Base-by-base conservation (phyloP, 2,113 vertebrate genomes). In the Chloroceryle aenea region DNA sequence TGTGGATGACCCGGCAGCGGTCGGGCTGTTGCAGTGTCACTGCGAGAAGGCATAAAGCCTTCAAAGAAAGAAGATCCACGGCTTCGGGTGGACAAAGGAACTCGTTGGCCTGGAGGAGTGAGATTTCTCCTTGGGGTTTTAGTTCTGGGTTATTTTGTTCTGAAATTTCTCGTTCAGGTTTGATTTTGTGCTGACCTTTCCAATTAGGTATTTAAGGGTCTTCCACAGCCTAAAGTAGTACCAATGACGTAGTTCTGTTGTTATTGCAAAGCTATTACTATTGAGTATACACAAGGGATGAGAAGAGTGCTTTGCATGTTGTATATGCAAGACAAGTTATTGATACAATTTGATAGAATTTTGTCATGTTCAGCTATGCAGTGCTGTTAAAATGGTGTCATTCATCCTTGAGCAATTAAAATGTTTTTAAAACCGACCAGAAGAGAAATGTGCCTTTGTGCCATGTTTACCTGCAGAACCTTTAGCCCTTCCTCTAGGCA, bases 1-100 rank as follows among this genome's bases (percentile, higher is more conserved):
- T 0, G 22, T 12, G 10, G 9, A 26, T 5, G 9, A 1, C 40
- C 16, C 19, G 2, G 67, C 36, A 19, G 61, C n/a, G 5, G 73
- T 5, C n/a, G 2, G 38, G 25, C 47, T 14, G 45, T 36, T 4
- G 42, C 18, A 0, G 8, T 26, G 0, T 12, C 7, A 0, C 19
- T 1, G 14, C 6, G 5, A 12, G 5, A 8, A 22, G 8, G 2
- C 18, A 1, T 1, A 19, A 12, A 42, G 14, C 68, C 45, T 29
- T 4, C 1, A 22, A 53, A 43, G 7, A 52, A 34, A 8, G 9
- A 14, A 38, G 8, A 19, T 13, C 4, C 40, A 2, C 6, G 2
- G 2, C 32, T 25, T 1, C 15, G 3, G 1, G 29, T 0, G 48
- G 13, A 3, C 13, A 6, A 42, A n/a, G 36, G 48, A 32, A 3